Conservation (phyloP, 1,140 invertebrate genomes). For the Diploscapter pachys region DNA sequence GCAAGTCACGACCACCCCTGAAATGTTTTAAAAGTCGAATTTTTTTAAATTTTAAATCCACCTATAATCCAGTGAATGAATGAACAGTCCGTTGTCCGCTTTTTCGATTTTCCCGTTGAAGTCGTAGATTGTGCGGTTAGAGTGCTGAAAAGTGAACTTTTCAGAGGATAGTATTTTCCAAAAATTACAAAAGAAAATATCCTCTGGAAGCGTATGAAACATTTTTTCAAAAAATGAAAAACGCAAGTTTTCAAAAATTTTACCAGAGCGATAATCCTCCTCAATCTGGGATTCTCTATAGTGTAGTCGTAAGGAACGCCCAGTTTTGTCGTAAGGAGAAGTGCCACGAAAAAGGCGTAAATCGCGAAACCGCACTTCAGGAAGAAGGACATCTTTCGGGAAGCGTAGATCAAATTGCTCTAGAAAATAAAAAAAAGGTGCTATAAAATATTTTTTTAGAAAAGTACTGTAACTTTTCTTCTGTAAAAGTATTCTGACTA, state of each 20-base stretch:
- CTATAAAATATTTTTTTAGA: slow-evolving; percentile 6
- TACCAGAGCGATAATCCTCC: slow-evolving; percentile 55
- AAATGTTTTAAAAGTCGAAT: not conserved
- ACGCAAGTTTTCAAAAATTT: not conserved
- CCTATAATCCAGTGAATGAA: slow-evolving; percentile 54
- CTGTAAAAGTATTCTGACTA: not conserved
- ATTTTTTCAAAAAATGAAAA: no score
- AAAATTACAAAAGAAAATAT: no score
- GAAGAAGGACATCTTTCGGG: slow-evolving; percentile 49
- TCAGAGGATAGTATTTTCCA: no score
- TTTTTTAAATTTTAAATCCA: not conserved
- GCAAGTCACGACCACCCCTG: slow-evolving; percentile 49
- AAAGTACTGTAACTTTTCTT: not conserved
- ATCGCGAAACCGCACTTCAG: slow-evolving; percentile 43
- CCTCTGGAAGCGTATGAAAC: no score
- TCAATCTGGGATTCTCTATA: slow-evolving; percentile 46
- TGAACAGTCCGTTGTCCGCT: slow-evolving; percentile 49
- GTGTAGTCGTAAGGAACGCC: slow-evolving; percentile 57
- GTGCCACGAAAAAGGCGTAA: slow-evolving; percentile 42
- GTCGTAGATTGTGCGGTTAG: slow-evolving; percentile 53
- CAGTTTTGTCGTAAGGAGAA: slow-evolving; percentile 50
- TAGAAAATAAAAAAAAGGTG: slow-evolving; percentile 25
- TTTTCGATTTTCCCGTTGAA: slow-evolving; percentile 42
- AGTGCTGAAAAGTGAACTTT: slow-evolving; percentile 42
- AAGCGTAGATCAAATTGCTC: slow-evolving; percentile 58